Conservation (phyloP, 1,140 invertebrate species). For the Eurytemora carolleeae region DNA sequence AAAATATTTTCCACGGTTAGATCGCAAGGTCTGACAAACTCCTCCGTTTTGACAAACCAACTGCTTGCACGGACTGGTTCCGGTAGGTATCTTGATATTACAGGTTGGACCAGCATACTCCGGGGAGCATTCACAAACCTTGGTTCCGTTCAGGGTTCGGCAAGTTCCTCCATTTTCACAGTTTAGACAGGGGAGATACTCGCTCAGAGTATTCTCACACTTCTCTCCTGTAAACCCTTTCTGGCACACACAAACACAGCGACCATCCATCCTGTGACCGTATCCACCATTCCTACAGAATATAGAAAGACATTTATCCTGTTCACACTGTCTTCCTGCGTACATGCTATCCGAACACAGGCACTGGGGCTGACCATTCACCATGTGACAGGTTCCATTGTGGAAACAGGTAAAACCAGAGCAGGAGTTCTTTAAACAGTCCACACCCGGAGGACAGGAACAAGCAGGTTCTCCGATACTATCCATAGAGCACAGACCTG, state of each 20-base stretch:
- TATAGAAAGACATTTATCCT: background rate
- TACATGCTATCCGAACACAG: conserved; percentile 14
- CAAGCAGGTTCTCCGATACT: background rate
- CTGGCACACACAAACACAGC: conserved; percentile 18
- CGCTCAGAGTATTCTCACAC: conserved; percentile 19
- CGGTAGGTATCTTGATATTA: conserved; percentile 10
- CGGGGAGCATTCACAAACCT: conserved; percentile 1
- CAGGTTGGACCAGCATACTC: conserved; percentile 6
- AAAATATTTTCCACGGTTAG: background rate
- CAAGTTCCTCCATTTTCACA: conserved; percentile 11
- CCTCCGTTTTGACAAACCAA: conserved; percentile 29
- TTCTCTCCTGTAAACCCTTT: conserved; percentile 18
- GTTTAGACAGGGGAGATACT: background rate
- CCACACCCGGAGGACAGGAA: too few species aligned
- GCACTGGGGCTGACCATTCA: conserved; percentile 9
- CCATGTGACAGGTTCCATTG: conserved; percentile 8
- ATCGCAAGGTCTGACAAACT: conserved; percentile 23
- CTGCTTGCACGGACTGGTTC: conserved; percentile 17
- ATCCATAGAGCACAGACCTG: background rate
- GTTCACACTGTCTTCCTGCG: background rate
- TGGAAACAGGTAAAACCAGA: conserved; percentile 3
- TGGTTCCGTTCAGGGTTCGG: background rate
- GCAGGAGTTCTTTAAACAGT: background rate
- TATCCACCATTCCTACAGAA: background rate
- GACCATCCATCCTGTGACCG: background rate